These are phyloP conservation scores for Allophyes oxyacanthae DNA, from an alignment of 2,888 invertebrate species.

Conservation along the genomic window DNA sequence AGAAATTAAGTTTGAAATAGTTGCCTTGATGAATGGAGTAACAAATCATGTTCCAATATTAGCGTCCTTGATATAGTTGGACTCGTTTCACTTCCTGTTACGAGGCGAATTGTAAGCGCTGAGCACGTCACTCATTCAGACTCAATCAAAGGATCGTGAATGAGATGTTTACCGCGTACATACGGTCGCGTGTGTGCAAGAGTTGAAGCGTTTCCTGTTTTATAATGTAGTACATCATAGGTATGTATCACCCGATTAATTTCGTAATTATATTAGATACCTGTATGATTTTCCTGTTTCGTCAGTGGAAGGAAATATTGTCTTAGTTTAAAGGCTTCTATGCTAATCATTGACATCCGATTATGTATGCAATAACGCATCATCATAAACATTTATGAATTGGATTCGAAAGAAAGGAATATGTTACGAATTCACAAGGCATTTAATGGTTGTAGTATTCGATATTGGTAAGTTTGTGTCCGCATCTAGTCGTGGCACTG, in stretches of 20 bases:
- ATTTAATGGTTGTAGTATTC: conserved; percentile 31
- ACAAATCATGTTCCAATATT: conserved; percentile 76
- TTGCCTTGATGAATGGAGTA: conserved; percentile 60
- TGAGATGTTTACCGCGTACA: conserved; percentile 83
- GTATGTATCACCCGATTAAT: conserved; percentile 39
- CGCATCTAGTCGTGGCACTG: conserved; percentile 53
- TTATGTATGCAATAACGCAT: conserved; percentile 23
- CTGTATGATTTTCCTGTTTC: conserved; percentile 39
- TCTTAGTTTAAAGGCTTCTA: conserved; percentile 11
- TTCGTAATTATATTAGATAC: conserved; percentile 36
- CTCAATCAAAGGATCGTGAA: conserved; percentile 87
- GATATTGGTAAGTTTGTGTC: conserved; percentile 40
- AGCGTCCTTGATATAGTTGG: conserved; percentile 84
- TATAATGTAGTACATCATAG: conserved; percentile 54
- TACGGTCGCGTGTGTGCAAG: conserved; percentile 64
- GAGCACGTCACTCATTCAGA: conserved; percentile 86
- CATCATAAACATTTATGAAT: conserved; percentile 27
- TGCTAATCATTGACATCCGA: conserved; percentile 18
- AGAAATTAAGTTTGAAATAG: conserved; percentile 54
- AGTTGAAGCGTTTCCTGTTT: conserved; percentile 79
- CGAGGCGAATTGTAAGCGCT: conserved; percentile 81
- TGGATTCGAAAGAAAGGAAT: conserved; percentile 24
- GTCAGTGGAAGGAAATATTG: conserved; percentile 16
- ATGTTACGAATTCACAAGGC: conserved; percentile 10
- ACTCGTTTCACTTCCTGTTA: conserved; percentile 86